Conservation (phyloP, 2,888 invertebrate species). For the Ceratothoa steindachneri region DNA sequence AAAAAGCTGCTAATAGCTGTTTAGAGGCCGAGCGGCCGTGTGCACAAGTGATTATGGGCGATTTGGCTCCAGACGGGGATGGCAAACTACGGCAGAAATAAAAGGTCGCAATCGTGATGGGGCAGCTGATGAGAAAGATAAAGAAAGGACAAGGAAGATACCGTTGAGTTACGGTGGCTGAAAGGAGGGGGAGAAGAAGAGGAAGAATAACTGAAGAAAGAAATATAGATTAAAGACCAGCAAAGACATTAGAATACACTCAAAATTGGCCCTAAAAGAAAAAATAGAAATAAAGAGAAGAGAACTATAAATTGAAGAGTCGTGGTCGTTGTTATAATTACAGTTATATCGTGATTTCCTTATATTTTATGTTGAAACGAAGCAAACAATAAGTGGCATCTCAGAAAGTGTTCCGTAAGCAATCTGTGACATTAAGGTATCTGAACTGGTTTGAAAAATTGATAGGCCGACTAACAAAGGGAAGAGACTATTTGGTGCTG, state of each 20-base stretch:
- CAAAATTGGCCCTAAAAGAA: neutral
- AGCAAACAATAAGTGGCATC: too few relatives aligned
- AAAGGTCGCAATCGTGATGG: neutral
- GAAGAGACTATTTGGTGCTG: too few relatives aligned
- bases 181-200: neutral
- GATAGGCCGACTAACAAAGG: too few relatives aligned
- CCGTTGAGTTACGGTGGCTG: neutral
- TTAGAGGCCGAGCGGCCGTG: constrained; percentile 2
- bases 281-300: too few relatives aligned
- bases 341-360: too few relatives aligned
- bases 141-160: neutral
- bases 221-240: neutral
- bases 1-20: constrained; percentile 13
- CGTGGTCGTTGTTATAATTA: too few relatives aligned
- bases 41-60: constrained; percentile 15
- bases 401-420: too few relatives aligned
- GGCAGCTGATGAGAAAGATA: constrained; percentile 2
- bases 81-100: constrained; percentile 1
- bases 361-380: too few relatives aligned
- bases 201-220: neutral
- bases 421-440: too few relatives aligned
- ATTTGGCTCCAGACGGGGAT: constrained; percentile 5
- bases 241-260: neutral
- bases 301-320: too few relatives aligned
- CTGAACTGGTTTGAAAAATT: too few relatives aligned